Evolutionary conservation across 2,797 vertebrate genomes (phyloP), one percentile per base, ranked within the genome.

Genomic region (Labeo calbasu): DNA sequence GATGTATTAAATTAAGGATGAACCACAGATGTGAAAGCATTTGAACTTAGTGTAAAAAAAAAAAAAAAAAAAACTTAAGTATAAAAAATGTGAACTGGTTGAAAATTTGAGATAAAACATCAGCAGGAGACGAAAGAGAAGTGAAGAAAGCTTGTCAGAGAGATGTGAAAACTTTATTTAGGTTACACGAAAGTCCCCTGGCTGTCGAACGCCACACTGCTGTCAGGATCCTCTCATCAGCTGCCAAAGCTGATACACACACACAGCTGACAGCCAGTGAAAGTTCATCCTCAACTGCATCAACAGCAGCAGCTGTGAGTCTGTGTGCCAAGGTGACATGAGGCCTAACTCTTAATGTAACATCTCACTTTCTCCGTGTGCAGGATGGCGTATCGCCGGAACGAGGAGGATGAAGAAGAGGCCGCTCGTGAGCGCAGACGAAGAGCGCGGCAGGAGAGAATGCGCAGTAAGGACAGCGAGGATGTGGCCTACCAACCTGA

Each of bases 371-470:
- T 72, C 73, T 79, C 11, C 59, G 40, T 77, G 28, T 83, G 5
- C 92, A 99, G 98, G 90, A 89, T 98, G 86, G 95, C 96, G 77
- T 95, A 92, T 85, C 93, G 95, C 65, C 94, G 94, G 78, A 96
- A 92, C 0, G 97, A 99, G 0, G 98, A 99, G 0, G 98, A 99
- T 2, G 98, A 99, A 0, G 98, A 99, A 87, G 98, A 99, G 92
- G 97, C 96, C 0, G 98, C 97, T 59, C 94, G 97, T 3, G 98
- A 99, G 88, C 96, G 97, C 43, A 96, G 98, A 82, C 96, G 98
- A 88, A 92, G 98, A 78, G 98, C 97, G 28, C 96, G 98, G 11
- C 98, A 98, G 92, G 98, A 99, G 85, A 95, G 97, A 84, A 86
- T 98, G 91, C 92, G 93, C 88, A 92, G 91, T 92, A 95, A 94